Percentiles rank a stretch among this genome's conserved stretches.
These are phyloP conservation scores for Neoascia interrupta DNA, from an alignment of 2,888 invertebrate species.

Conservation along the genomic window DNA sequence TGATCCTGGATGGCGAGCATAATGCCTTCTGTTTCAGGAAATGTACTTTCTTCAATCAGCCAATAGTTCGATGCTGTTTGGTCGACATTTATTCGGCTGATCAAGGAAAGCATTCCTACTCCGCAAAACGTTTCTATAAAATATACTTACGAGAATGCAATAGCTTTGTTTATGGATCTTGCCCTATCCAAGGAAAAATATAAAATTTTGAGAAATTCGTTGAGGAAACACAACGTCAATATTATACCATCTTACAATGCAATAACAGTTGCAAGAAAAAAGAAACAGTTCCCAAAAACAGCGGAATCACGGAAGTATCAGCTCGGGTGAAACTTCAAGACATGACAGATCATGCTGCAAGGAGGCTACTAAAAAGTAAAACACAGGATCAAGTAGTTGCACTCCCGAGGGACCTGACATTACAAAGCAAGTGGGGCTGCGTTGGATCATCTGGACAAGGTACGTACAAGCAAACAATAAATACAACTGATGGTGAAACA, in stretches of 20 bases:
- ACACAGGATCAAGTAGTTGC: too few relatives aligned
- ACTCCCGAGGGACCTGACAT: conserved; percentile 24
- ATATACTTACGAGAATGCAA: too few relatives aligned
- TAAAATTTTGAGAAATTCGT: too few relatives aligned
- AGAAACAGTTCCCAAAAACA: background rate
- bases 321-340: conserved; percentile 2
- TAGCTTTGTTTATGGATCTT: too few relatives aligned
- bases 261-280: background rate
- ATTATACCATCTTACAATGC: background rate
- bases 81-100: too few relatives aligned
- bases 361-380: background rate
- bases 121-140: too few relatives aligned
- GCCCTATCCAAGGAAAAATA: too few relatives aligned
- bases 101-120: conserved; percentile 2
- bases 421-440: conserved; percentile 61
- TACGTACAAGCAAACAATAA: background rate
- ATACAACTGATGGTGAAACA: background rate
- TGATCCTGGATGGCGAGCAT: too few relatives aligned
- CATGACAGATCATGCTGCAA: background rate
- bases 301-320: background rate
- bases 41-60: too few relatives aligned
- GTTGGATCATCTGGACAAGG: conserved; percentile 67
- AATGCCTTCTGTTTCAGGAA: too few relatives aligned
- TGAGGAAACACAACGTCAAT: too few relatives aligned
- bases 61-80: too few relatives aligned